Conservation (phyloP, 2,113 vertebrate genomes). For the Zosterops pallidus region DNA sequence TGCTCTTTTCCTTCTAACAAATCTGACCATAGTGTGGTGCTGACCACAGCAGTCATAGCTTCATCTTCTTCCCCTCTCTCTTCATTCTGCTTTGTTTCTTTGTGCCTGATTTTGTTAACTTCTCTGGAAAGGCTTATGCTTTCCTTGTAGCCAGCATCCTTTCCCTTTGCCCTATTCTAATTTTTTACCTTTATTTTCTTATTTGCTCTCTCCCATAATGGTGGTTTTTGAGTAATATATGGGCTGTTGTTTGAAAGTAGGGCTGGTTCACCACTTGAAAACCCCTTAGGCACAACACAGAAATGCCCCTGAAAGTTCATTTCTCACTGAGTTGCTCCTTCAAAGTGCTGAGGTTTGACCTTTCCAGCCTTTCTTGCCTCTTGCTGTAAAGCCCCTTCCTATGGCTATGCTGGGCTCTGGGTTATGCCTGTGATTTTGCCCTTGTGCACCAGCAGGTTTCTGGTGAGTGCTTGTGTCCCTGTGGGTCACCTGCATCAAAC, state of each 20-base stretch:
- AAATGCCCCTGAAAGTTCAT: background rate
- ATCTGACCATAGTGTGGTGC: fast-evolving
- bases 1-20: background rate
- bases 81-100: background rate
- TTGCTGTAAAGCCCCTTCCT: background rate
- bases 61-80: background rate
- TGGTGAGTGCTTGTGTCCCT: background rate
- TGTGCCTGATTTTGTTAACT: background rate
- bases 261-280: background rate
- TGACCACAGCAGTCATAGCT: background rate
- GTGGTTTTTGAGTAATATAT: background rate
- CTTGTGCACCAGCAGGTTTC: background rate
- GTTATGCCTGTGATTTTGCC: background rate
- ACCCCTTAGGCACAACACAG: background rate
- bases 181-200: background rate
- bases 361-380: background rate
- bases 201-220: background rate
- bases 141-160: background rate
- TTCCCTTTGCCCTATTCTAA: background rate
- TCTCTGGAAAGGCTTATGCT: background rate
- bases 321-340: background rate
- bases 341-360: background rate
- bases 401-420: background rate
- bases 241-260: background rate
- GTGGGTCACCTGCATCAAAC: background rate